Conservation (phyloP, 2,888 invertebrate species). For the Heliconius cydno region DNA sequence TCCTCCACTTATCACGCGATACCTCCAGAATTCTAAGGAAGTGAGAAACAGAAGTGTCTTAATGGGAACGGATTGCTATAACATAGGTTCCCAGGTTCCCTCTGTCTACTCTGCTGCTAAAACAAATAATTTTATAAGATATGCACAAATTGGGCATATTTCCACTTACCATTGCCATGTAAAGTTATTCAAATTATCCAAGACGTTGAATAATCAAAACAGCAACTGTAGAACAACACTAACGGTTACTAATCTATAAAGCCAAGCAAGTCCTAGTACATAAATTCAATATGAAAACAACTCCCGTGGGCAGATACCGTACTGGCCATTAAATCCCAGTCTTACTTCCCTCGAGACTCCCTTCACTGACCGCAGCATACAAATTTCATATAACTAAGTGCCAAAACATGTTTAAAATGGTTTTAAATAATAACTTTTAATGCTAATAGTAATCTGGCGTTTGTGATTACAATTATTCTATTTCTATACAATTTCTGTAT, state of each 20-base stretch:
- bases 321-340: conserved; percentile 18
- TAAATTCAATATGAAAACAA: conserved; percentile 16
- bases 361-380: conserved; percentile 4
- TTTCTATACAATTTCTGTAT: too few relatives aligned
- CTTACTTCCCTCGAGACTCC: neutral
- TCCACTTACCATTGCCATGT: neutral
- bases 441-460: neutral
- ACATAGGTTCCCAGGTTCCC: too few relatives aligned
- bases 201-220: neutral
- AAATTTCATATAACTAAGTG: conserved; percentile 14
- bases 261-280: neutral
- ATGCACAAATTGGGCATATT: neutral
- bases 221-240: neutral
- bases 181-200: neutral
- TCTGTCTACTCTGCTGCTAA: too few relatives aligned
- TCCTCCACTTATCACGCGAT: too few relatives aligned
- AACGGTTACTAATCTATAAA: conserved; percentile 1
- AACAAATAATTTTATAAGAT: too few relatives aligned
- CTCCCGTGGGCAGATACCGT: neutral
- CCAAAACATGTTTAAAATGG: conserved; percentile 6
- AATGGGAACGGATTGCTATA: too few relatives aligned
- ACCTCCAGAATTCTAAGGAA: too few relatives aligned
- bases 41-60: too few relatives aligned
- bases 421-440: conserved; percentile 1
- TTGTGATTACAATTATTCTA: neutral